Evolutionary conservation across 2,797 vertebrate species (phyloP).

Genomic region (Hippocampus kuda): DNA sequence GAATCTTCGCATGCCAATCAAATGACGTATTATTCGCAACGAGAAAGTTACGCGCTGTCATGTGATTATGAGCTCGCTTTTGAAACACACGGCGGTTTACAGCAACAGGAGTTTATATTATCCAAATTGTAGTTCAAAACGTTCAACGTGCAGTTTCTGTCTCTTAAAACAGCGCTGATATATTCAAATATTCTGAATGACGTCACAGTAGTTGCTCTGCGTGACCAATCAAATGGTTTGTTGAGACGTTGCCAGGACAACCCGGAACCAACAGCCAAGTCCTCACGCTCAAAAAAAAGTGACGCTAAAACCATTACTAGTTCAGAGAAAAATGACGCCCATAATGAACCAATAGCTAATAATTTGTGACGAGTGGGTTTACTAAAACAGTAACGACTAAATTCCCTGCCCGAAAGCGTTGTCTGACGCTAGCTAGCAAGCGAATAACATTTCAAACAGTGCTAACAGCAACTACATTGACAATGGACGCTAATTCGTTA

Average conservation of each 20-base stretch:
- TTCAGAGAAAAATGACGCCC: not conserved
- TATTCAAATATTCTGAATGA: not conserved
- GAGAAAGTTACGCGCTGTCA: no score
- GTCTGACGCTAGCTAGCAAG: not conserved
- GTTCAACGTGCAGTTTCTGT: not conserved
- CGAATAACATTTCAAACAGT: not conserved
- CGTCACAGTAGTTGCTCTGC: not conserved
- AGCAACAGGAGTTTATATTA: not conserved
- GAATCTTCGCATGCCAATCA: no score
- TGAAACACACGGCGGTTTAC: not conserved
- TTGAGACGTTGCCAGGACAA: slow-evolving; percentile 15
- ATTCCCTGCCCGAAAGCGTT: not conserved
- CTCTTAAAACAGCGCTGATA: not conserved
- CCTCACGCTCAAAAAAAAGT: no score
- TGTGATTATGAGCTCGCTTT: no score
- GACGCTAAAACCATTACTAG: not conserved
- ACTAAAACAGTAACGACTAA: slow-evolving; percentile 19
- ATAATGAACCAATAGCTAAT: not conserved
- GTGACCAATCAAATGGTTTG: not conserved
- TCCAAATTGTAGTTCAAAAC: not conserved
- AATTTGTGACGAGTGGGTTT: slow-evolving; percentile 6
- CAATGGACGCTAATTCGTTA: slow-evolving; percentile 72
- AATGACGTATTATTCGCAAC: no score
- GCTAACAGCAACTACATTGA: not conserved
- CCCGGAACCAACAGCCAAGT: not conserved